Evolutionary conservation across 2,113 vertebrate genomes (phyloP).

Genomic region (Carlito syrichta): DNA sequence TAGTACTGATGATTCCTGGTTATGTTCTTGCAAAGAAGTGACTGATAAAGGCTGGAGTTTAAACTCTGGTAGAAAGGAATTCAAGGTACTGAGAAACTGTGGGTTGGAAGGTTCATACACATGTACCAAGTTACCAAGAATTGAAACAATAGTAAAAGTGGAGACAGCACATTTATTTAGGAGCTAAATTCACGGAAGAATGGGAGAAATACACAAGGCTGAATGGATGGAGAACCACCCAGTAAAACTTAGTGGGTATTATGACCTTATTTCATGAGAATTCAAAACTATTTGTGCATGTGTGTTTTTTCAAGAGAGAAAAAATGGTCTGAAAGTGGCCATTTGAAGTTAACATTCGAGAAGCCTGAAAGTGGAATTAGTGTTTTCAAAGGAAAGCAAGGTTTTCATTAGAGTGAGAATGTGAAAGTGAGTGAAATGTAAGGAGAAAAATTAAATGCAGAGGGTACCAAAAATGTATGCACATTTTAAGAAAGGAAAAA

Average conservation of each 20-base stretch:
- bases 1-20: background rate
- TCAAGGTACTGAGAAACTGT: background rate
- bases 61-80: background rate
- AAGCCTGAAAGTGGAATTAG: background rate
- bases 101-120: background rate
- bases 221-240: background rate
- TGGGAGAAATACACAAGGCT: background rate
- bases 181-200: background rate
- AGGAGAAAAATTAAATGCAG: background rate
- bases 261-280: background rate
- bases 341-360: background rate
- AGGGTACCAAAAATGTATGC: too few species aligned
- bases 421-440: background rate
- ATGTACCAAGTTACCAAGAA: background rate
- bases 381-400: background rate
- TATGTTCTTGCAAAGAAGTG: background rate
- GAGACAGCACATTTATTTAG: background rate
- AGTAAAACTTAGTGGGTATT: background rate
- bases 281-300: background rate
- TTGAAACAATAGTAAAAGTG: background rate
- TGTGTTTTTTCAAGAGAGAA: background rate
- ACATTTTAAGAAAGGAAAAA: too few species aligned
- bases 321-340: background rate
- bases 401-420: background rate
- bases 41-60: background rate